These are phyloP conservation scores for Panthera leo DNA, from an alignment of 2,113 vertebrate genomes.

Conservation along the genomic window DNA sequence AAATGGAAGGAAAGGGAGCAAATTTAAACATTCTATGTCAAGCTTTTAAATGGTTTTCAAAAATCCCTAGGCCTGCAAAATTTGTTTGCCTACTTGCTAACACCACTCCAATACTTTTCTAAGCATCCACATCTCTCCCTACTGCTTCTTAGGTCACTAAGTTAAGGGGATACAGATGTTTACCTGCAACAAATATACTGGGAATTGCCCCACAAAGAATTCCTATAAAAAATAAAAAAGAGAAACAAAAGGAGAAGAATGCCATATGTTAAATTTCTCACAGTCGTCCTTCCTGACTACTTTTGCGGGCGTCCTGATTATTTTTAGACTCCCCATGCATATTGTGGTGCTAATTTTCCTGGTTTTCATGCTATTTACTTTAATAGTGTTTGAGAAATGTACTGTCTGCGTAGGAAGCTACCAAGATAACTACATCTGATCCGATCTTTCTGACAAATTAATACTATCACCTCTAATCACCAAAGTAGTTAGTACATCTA, in stretches of 20 bases:
- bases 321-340: background rate
- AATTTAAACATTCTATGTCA: background rate
- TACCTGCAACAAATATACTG: background rate
- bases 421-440: no score
- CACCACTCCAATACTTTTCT: background rate
- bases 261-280: background rate
- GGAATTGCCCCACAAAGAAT: slow-evolving; percentile 44
- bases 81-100: background rate
- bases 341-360: fast-evolving
- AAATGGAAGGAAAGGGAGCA: background rate
- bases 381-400: background rate
- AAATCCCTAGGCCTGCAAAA: background rate
- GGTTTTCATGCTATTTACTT: background rate
- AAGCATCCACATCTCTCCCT: background rate
- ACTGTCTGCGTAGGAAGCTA: background rate
- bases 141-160: background rate
- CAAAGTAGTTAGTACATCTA: background rate
- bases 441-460: background rate
- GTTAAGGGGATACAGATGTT: slow-evolving; percentile 50
- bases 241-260: background rate
- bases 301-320: background rate
- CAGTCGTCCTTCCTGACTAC: background rate
- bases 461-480: background rate
- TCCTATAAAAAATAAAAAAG: slow-evolving; percentile 38
- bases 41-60: background rate